Conservation (phyloP, 2,797 vertebrate genomes). For the Pristis pectinata region DNA sequence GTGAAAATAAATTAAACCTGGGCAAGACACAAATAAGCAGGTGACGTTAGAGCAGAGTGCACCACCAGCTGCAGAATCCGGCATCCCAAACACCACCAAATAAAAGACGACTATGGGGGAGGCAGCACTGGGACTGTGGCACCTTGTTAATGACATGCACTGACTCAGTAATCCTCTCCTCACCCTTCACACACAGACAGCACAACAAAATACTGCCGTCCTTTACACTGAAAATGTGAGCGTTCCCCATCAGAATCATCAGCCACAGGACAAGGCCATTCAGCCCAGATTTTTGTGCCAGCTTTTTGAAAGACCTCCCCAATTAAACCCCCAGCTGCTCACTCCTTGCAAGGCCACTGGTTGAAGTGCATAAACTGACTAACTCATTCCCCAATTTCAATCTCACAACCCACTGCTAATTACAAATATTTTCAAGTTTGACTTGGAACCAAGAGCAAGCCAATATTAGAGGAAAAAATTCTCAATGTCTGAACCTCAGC, state of each 20-base stretch:
- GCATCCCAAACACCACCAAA: not conserved
- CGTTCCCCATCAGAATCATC: not conserved
- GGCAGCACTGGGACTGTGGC: not conserved
- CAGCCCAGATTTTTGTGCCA: not conserved
- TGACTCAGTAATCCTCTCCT: too few species aligned
- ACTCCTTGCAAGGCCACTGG: too few species aligned
- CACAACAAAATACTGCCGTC: not conserved
- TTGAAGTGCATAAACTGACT: too few species aligned
- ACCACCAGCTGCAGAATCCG: not conserved
- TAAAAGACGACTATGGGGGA: not conserved
- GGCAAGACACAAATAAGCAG: not conserved
- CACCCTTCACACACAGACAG: not conserved
- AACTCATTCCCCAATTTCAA: too few species aligned
- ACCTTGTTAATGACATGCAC: too few species aligned
- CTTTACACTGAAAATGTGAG: not conserved
- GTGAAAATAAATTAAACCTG: constrained; percentile 98
- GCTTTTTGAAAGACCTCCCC: not conserved
- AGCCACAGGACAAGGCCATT: not conserved
- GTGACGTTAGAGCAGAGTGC: not conserved
- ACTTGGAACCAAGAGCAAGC: not conserved
- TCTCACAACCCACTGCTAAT: not conserved
- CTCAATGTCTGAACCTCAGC: not conserved
- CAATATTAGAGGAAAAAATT: not conserved
- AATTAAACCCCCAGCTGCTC: not conserved
- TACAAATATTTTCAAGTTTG: not conserved